These are phyloP conservation scores for Mungos mungo DNA, from an alignment of 2,113 vertebrate genomes.

Conservation along the genomic window DNA sequence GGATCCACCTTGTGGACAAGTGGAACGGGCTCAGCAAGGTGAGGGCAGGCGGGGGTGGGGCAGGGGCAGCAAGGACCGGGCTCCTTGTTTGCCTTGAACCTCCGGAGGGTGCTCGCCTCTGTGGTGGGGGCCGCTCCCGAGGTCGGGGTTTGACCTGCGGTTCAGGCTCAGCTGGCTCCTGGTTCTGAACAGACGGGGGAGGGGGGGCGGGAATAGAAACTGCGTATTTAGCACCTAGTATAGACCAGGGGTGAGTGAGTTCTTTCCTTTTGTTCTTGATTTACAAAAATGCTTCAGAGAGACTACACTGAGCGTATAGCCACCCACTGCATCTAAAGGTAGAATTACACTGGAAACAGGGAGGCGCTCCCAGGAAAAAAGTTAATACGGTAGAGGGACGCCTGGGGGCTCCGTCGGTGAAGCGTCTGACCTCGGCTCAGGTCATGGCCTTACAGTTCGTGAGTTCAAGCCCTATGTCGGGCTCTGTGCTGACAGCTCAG, in stretches of 20 bases:
- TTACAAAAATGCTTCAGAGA: background rate
- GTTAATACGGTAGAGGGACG: background rate
- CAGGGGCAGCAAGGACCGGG: fast-evolving
- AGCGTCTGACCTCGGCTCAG: too few relatives aligned
- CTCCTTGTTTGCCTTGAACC: background rate
- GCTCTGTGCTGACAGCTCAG: too few relatives aligned
- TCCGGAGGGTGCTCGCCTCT: background rate
- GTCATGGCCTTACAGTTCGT: too few relatives aligned
- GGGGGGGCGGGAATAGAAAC: background rate
- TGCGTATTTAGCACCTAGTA: background rate
- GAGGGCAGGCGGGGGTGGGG: background rate
- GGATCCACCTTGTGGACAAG: constrained; percentile 90
- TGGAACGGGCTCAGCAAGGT: constrained; percentile 95
- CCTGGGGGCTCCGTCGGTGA: too few relatives aligned
- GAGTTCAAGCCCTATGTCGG: too few relatives aligned
- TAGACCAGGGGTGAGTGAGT: background rate
- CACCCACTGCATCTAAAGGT: background rate
- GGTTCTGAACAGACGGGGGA: background rate
- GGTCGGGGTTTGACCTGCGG: background rate
- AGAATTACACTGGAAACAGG: background rate
- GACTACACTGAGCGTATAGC: background rate
- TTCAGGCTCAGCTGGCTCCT: background rate
- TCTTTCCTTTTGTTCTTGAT: background rate
- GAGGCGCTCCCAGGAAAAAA: background rate
- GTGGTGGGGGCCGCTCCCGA: background rate